phyloP scores from a whole-genome alignment of 2,113 vertebrate species.

The Damaliscus lunatus region DNA sequence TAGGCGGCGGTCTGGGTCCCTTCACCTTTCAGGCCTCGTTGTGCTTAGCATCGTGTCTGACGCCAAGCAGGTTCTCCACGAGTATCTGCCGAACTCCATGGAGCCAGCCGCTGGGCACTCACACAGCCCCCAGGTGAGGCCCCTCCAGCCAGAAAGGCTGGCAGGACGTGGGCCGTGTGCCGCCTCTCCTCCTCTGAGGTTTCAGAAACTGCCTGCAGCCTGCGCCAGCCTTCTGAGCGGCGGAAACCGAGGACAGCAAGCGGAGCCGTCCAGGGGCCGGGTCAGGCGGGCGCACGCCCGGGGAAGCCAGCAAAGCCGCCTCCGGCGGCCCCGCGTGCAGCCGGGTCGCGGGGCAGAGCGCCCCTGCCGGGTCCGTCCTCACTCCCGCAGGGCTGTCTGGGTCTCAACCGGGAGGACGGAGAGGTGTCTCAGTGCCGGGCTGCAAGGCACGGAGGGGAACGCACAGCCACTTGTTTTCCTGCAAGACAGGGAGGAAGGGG shows the following conservation, averaged over 20 bases:
- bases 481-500: slow-evolving; percentile 18
- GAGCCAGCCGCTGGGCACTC: background rate
- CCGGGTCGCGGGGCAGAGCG: background rate
- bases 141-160: background rate
- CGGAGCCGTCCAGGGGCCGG: background rate
- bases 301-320: background rate
- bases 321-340: background rate
- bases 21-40: background rate
- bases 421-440: slow-evolving; percentile 31
- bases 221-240: background rate
- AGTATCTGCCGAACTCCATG: background rate
- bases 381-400: background rate
- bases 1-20: background rate
- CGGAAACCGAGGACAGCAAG: slow-evolving; percentile 27
- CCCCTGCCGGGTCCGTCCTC: background rate
- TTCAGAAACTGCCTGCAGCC: background rate
- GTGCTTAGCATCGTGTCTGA: background rate
- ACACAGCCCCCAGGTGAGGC: background rate
- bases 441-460: background rate
- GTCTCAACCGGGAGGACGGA: background rate
- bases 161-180: background rate
- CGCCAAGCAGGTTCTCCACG: background rate
- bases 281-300: background rate
- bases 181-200: background rate
- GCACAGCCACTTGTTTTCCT: slow-evolving; percentile 27